phyloP scores from a whole-genome alignment of 2,888 invertebrate genomes.

The Chymomyza caudatula region DNA sequence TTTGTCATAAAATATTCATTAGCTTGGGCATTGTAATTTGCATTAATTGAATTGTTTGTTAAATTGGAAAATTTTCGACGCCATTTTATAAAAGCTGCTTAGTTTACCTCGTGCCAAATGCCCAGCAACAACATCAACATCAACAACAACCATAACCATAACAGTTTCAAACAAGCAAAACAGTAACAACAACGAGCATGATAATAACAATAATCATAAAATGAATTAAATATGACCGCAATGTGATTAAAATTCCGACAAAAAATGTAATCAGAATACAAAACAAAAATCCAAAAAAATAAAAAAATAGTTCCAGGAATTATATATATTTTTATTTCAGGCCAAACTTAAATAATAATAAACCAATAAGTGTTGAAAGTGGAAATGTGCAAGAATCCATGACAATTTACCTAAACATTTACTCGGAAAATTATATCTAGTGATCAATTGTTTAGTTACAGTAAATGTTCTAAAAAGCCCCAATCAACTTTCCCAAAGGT shows the following conservation, averaged over 20 bases:
- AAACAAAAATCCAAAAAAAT: neutral
- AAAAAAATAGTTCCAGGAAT: too few relatives aligned
- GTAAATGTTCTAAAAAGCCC: too few relatives aligned
- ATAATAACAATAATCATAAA: conserved; percentile 65
- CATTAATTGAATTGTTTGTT: conserved; percentile 74
- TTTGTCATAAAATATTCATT: conserved; percentile 72
- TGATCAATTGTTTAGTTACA: too few relatives aligned
- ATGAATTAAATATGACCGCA: conserved; percentile 71
- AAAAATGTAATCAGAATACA: neutral
- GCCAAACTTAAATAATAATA: too few relatives aligned
- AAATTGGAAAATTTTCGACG: conserved; percentile 57
- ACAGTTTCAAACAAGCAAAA: conserved; percentile 16
- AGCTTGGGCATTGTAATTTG: conserved; percentile 62
- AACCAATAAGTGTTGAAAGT: too few relatives aligned
- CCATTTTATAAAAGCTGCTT: conserved; percentile 12
- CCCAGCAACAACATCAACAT: conserved; percentile 1
- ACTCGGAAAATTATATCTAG: too few relatives aligned
- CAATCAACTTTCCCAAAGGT: too few relatives aligned
- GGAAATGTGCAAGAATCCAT: too few relatives aligned
- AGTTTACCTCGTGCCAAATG: neutral
- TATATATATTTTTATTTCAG: too few relatives aligned
- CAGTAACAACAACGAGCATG: conserved; percentile 33
- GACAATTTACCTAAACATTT: too few relatives aligned
- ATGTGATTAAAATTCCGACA: conserved; percentile 61
- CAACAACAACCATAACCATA: conserved; percentile 42